Conservation (phyloP, 1,140 invertebrate species). For the Pseudobourletiella spinata region DNA sequence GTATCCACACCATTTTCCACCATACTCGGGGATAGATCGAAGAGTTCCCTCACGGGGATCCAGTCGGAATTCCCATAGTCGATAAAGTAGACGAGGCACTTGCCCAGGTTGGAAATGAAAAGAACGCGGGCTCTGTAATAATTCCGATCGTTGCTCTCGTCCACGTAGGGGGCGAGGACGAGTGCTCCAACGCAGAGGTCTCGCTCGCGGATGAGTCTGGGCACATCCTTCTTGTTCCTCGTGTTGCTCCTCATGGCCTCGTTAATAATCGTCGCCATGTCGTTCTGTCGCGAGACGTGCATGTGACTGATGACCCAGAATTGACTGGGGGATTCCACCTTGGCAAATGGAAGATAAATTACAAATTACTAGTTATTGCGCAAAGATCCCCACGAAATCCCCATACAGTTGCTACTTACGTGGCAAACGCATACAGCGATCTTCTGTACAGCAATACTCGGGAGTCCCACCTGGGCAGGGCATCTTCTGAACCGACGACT, state of each 20-base stretch:
- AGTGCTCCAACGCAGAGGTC: conserved; percentile 9
- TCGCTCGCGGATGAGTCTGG: neutral
- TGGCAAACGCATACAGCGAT: conserved; percentile 14
- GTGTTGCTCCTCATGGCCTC: conserved; percentile 6
- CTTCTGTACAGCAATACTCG: neutral
- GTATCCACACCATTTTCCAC: conserved; percentile 12
- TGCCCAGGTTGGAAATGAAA: conserved; percentile 39
- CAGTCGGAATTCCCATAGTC: conserved; percentile 62
- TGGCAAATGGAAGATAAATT: neutral
- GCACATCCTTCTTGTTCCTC: too few species aligned
- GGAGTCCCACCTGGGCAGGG: conserved; percentile 14
- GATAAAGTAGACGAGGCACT: conserved; percentile 68
- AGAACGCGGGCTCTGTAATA: conserved; percentile 30
- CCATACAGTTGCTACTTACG: conserved; percentile 1
- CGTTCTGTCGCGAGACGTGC: neutral
- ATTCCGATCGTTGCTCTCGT: neutral
- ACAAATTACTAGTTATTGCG: neutral
- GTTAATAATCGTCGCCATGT: conserved; percentile 1
- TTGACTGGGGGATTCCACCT: conserved; percentile 23
- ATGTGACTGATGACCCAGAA: conserved; percentile 26
- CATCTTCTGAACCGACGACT: neutral
- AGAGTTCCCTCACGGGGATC: conserved; percentile 10
- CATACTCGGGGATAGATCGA: neutral
- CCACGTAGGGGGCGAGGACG: conserved; percentile 21
- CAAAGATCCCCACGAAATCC: neutral